Base-by-base conservation (phyloP, 2,888 invertebrate species). In the Odiellus spinosus region DNA sequence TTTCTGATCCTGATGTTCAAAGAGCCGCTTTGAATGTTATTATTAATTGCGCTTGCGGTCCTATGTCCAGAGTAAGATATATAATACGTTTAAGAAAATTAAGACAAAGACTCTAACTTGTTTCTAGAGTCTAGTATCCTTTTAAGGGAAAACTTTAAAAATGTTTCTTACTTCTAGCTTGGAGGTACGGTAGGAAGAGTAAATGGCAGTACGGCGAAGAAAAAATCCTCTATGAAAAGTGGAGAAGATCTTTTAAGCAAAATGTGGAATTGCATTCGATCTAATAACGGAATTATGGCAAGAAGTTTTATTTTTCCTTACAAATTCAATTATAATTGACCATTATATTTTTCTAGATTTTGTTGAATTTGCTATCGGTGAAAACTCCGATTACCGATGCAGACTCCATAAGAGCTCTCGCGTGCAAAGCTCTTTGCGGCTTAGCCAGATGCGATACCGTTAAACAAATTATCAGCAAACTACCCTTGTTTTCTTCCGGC, bases 381-480 rank as follows among this genome's bases (percentile, higher is more conserved):
- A 91, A 91, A 68, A 80, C 83, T 0, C 96, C 96, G 0, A 86
- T 95, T 47, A 93, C 93, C 2, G 95, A 96, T 70, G 96, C 96
- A 14, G 96, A 98, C 67, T 78, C 82, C 35, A 80, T 98, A 57
- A 75, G 96, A 43, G 87, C 88, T 3, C 72, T 95, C 59, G 93
- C 96, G 0, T 95, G 95, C 63, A 67, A 64, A 60, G 91, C 91
- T 3, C 70, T 96, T 40, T 85, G 87, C 26, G 96, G 96, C 0
- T 71, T 98, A 32, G 86, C 93, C 1, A 73, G 95, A n/a, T 87
- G 85, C 46, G 85, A 88, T 63, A 86, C 85, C 43, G 67, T 95
- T 2, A 70, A 84, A 4, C 95, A 96, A 71, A 95, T 96, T 59
- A 82, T 96, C 50, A 82, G 88, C 58, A 95, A 95, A 67, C 72